Evolutionary conservation across 2,888 invertebrate genomes (phyloP).

Genomic region (Eupithecia inturbata): DNA sequence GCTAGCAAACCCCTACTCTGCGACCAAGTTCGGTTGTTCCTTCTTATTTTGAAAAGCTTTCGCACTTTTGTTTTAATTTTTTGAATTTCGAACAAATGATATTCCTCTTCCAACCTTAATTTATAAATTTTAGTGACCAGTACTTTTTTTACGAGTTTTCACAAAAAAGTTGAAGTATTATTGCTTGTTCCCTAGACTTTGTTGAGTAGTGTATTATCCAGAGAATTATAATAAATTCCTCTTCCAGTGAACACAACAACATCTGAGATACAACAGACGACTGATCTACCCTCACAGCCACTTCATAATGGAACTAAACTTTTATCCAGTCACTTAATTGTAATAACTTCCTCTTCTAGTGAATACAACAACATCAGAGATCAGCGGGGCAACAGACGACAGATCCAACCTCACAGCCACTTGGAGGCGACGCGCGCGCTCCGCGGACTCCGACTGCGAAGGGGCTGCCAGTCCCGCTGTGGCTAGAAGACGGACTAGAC

Average conservation of each 20-base stretch:
- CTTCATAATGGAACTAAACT: conserved; percentile 43
- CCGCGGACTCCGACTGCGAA: conserved; percentile 66
- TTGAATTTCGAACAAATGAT: no score
- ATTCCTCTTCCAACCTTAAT: no score
- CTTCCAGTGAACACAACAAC: conserved; percentile 69
- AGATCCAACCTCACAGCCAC: conserved; percentile 67
- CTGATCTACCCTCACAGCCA: conserved; percentile 66
- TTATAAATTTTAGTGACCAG: no score
- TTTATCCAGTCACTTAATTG: background rate
- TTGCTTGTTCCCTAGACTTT: no score
- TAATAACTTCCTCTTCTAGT: conserved; percentile 46
- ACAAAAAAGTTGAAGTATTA: no score
- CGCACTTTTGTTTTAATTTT: no score
- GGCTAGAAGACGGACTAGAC: conserved; percentile 88
- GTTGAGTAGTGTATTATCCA: no score
- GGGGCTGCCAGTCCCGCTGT: conserved; percentile 69
- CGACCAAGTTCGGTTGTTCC: no score
- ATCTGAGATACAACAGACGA: conserved; percentile 68
- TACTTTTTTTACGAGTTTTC: no score
- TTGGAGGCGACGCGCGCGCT: conserved; percentile 70
- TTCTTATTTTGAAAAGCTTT: no score
- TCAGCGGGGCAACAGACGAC: conserved; percentile 70
- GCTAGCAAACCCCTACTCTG: no score
- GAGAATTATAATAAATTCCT: background rate
- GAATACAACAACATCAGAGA: conserved; percentile 77